Evolutionary conservation across 2,888 invertebrate genomes (phyloP).

Genomic region (Acleris holmiana): DNA sequence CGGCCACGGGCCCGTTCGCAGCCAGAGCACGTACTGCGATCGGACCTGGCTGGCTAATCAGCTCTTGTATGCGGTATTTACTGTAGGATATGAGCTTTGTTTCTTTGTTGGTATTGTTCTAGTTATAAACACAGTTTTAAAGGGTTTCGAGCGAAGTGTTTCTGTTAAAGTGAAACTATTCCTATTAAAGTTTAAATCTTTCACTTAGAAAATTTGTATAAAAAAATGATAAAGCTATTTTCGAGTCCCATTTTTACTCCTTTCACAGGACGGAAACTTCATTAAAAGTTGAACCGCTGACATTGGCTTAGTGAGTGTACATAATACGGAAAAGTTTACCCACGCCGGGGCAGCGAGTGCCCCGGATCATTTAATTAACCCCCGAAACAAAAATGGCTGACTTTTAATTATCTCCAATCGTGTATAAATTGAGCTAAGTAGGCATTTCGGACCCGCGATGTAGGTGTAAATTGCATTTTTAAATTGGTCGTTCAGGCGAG

Average conservation of each 20-base stretch:
- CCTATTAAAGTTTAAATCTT: background rate
- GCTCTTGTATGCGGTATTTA: conserved; percentile 35
- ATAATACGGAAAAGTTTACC: conserved; percentile 37
- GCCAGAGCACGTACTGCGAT: conserved; percentile 32
- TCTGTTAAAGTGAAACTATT: conserved; percentile 6
- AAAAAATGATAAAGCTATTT: conserved; percentile 24
- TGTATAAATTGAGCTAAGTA: conserved; percentile 54
- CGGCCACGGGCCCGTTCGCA: conserved; percentile 17
- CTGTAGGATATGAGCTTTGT: conserved; percentile 34
- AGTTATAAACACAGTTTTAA: conserved; percentile 22
- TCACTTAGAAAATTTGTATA: background rate
- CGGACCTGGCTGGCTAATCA: conserved; percentile 30
- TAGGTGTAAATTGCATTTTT: conserved; percentile 51
- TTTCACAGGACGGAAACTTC: conserved; percentile 34
- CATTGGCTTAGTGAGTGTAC: conserved; percentile 36
- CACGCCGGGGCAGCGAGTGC: conserved; percentile 34
- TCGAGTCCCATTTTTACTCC: conserved; percentile 27
- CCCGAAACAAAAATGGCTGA: conserved; percentile 56
- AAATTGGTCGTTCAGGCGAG: conserved; percentile 43
- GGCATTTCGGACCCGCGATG: conserved; percentile 48
- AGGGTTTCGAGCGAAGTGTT: conserved; percentile 1
- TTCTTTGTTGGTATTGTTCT: conserved; percentile 33
- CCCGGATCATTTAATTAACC: conserved; percentile 58
- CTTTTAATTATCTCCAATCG: conserved; percentile 60
- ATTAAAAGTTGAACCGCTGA: conserved; percentile 37